Percentiles rank a stretch among this genome's conserved stretches.
These are phyloP conservation scores for Tinamus guttatus DNA, from an alignment of 2,113 vertebrate genomes.

Conservation along the genomic window DNA sequence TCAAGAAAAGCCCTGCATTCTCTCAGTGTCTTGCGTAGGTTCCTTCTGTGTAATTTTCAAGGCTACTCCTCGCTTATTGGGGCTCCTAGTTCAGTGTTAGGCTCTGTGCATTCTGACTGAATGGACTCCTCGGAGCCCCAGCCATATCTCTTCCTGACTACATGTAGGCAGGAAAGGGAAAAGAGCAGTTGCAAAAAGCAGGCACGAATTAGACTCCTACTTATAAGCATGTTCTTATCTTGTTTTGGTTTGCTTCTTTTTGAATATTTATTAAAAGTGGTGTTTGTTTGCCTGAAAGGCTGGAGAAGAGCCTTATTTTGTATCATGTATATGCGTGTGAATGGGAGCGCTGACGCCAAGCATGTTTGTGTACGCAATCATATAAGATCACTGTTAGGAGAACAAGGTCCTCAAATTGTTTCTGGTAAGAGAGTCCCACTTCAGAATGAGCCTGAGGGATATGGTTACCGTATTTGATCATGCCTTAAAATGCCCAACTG, in stretches of 20 bases:
- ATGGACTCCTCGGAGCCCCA: neutral
- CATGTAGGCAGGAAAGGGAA: neutral
- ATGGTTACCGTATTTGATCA: neutral
- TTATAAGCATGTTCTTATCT: neutral
- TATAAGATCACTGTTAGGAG: neutral
- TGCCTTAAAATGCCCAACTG: neutral
- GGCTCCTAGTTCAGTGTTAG: neutral
- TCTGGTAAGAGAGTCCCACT: neutral
- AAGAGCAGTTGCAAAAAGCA: neutral
- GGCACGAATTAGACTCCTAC: neutral
- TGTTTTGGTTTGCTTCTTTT: neutral
- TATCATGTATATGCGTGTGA: neutral
- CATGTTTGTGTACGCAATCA: neutral
- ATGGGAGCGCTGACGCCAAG: neutral
- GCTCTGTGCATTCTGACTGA: neutral
- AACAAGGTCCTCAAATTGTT: neutral
- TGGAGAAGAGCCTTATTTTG: conserved; percentile 32
- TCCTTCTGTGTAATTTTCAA: neutral
- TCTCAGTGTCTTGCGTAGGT: neutral
- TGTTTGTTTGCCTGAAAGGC: neutral
- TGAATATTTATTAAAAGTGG: conserved; percentile 19
- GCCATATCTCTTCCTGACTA: neutral
- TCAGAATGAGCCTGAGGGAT: neutral
- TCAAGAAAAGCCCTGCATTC: neutral
- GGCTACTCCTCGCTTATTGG: neutral